These are phyloP conservation scores for Tyria jacobaeae DNA, from an alignment of 2,888 invertebrate genomes.

Conservation along the genomic window DNA sequence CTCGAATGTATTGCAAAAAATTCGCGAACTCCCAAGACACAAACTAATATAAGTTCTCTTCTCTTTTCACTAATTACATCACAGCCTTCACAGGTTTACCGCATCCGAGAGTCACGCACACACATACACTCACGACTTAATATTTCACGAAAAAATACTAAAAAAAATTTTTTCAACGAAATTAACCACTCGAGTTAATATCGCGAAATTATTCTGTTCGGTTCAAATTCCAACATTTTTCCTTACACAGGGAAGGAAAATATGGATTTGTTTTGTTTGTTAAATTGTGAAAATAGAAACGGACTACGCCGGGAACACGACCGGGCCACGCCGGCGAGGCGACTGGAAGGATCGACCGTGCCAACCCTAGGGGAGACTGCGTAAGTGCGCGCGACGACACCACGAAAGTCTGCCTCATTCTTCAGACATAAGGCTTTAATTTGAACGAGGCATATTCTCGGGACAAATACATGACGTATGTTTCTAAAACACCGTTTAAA, in stretches of 20 bases:
- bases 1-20: slow-evolving; percentile 60
- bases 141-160: slow-evolving; percentile 47
- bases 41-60: slow-evolving; percentile 32
- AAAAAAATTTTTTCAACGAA: slow-evolving; percentile 68
- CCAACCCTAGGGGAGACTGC: slow-evolving; percentile 84
- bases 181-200: slow-evolving; percentile 78
- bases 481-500: slow-evolving; percentile 59
- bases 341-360: slow-evolving; percentile 85
- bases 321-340: slow-evolving; percentile 82
- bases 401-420: slow-evolving; percentile 52
- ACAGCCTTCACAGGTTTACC: slow-evolving; percentile 31
- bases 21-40: slow-evolving; percentile 56
- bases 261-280: slow-evolving; percentile 71
- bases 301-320: slow-evolving; percentile 69
- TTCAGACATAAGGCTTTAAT: slow-evolving; percentile 57
- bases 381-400: slow-evolving; percentile 67
- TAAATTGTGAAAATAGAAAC: slow-evolving; percentile 58
- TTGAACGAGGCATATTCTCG: slow-evolving; percentile 44
- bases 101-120: slow-evolving; percentile 17
- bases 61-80: slow-evolving; percentile 43
- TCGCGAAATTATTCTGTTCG: slow-evolving; percentile 71
- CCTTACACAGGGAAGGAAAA: slow-evolving; percentile 76
- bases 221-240: slow-evolving; percentile 65
- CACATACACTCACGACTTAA: slow-evolving; percentile 42
- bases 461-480: slow-evolving; percentile 59